Evolutionary conservation across 2,888 invertebrate species (phyloP).

Genomic region (Athrips mouffetella): DNA sequence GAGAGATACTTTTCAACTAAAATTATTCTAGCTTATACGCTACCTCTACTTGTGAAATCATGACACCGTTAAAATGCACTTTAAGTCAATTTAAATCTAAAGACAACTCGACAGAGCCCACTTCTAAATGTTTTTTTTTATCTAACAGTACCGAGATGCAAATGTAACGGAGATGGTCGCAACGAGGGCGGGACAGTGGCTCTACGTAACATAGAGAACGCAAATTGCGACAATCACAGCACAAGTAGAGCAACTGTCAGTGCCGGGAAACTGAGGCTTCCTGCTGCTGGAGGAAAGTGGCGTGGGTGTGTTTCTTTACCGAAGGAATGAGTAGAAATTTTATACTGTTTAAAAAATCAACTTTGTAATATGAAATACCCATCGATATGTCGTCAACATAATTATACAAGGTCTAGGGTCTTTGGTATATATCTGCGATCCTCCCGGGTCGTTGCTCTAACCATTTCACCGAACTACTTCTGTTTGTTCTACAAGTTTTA

Average conservation of each 20-base stretch:
- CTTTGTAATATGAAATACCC: too few relatives aligned
- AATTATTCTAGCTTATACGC: too few relatives aligned
- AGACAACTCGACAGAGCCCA: background rate
- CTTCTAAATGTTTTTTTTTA: slow-evolving; percentile 11
- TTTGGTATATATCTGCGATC: too few relatives aligned
- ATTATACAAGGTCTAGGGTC: too few relatives aligned
- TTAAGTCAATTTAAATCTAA: background rate
- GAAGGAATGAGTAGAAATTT: background rate
- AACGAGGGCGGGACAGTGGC: slow-evolving; percentile 28
- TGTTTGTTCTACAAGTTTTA: too few relatives aligned
- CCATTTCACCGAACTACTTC: too few relatives aligned
- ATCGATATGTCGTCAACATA: too few relatives aligned
- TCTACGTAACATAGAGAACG: slow-evolving; percentile 15
- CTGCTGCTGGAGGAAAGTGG: background rate
- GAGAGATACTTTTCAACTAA: too few relatives aligned
- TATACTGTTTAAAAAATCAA: background rate
- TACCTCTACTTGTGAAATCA: too few relatives aligned
- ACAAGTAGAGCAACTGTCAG: slow-evolving; percentile 24
- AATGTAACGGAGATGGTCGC: slow-evolving; percentile 49
- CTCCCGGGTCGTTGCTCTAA: too few relatives aligned
- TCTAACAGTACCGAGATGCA: slow-evolving; percentile 48
- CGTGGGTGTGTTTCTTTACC: background rate
- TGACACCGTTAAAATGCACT: background rate
- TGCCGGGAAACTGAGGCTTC: slow-evolving; percentile 18
- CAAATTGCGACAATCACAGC: slow-evolving; percentile 32